These are phyloP conservation scores for Emys orbicularis DNA, from an alignment of 2,797 vertebrate species.

Conservation along the genomic window DNA sequence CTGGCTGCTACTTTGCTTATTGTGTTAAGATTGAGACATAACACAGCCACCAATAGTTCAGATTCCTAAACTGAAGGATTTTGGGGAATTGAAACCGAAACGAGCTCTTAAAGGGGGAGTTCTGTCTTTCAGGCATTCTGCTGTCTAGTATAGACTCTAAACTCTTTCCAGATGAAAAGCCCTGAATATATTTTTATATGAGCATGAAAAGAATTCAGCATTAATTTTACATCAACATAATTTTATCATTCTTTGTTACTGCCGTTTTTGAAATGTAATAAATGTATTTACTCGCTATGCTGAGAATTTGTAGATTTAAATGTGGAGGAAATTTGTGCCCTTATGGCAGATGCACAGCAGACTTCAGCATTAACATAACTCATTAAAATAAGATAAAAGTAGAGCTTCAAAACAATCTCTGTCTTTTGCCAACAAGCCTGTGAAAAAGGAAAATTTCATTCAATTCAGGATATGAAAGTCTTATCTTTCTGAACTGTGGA, in stretches of 20 bases:
- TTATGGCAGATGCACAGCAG: constrained; percentile 66
- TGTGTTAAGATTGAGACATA: not conserved
- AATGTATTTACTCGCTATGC: constrained; percentile 50
- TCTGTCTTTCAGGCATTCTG: not conserved
- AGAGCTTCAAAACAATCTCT: constrained; percentile 71
- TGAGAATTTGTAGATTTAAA: constrained; percentile 63
- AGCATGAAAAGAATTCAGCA: constrained; percentile 15
- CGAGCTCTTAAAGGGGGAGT: not conserved
- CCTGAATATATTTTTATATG: constrained; percentile 8
- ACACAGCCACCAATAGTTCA: not conserved
- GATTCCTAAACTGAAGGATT: not conserved
- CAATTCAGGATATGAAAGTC: constrained; percentile 32
- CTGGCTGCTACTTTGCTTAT: not conserved
- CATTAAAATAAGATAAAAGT: constrained; percentile 79
- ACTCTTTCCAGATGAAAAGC: not conserved
- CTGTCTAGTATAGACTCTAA: constrained; percentile 33
- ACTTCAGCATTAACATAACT: constrained; percentile 76
- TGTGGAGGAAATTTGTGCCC: constrained; percentile 60
- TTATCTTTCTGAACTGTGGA: constrained; percentile 43
- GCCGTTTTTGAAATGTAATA: constrained; percentile 42
- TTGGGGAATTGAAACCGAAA: not conserved
- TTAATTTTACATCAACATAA: constrained; percentile 26
- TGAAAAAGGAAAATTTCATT: constrained; percentile 57
- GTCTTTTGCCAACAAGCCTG: constrained; percentile 64
- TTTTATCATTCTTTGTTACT: constrained; percentile 49